Evolutionary conservation across 1,140 invertebrate genomes (phyloP).

Genomic region (Hestina assimilis): DNA sequence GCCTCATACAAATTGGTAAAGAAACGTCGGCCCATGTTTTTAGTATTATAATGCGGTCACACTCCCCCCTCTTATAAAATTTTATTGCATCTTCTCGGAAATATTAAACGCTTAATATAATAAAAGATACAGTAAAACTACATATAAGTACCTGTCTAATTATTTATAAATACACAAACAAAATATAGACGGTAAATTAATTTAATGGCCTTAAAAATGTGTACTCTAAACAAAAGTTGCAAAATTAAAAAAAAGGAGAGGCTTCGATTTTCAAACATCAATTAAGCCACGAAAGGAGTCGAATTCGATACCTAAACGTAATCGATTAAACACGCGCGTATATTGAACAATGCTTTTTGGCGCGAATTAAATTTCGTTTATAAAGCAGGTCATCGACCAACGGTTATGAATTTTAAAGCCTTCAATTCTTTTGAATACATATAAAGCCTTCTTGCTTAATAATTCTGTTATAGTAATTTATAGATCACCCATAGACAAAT

Average conservation of each 20-base stretch:
- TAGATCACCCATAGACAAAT: too few relatives aligned
- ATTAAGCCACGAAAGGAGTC: conserved; percentile 29
- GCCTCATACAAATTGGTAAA: conserved; percentile 55
- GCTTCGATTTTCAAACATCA: conserved; percentile 39
- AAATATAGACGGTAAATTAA: neutral
- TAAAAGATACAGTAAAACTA: too few relatives aligned
- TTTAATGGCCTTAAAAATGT: neutral
- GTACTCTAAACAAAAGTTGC: neutral
- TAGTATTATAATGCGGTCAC: conserved; percentile 72
- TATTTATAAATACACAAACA: neutral
- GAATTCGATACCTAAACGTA: conserved; percentile 66
- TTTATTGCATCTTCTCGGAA: conserved; percentile 61
- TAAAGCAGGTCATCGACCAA: conserved; percentile 27
- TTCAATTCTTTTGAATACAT: conserved; percentile 6
- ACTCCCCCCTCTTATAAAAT: conserved; percentile 43
- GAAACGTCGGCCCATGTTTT: conserved; percentile 49
- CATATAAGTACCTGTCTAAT: neutral
- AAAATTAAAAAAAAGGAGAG: conserved; percentile 9
- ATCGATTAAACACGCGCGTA: conserved; percentile 68
- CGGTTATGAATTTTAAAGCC: conserved; percentile 6
- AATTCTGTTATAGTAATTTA: too few relatives aligned
- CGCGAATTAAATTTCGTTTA: conserved; percentile 42
- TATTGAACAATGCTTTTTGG: conserved; percentile 54
- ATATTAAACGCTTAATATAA: too few relatives aligned
- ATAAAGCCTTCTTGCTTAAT: too few relatives aligned